Evolutionary conservation across 2,113 vertebrate species (phyloP), one percentile per base, ranked within the genome.

Genomic region (Trinectes maculatus): DNA sequence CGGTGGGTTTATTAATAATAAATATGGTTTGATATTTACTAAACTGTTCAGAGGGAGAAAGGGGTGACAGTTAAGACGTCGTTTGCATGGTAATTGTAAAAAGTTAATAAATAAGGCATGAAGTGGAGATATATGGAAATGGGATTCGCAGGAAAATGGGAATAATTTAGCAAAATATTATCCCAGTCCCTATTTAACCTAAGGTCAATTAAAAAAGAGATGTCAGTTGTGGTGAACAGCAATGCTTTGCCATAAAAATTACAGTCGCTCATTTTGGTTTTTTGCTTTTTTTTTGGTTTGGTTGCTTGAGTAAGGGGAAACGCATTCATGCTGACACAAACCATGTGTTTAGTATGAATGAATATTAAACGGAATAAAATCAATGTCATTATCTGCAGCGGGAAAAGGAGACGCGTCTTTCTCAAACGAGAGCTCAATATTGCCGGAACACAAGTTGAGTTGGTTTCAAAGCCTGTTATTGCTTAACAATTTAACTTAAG

Each of bases 101-200:
- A 74, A 81, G 74, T 61, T 89, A 56, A 90, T 92, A 91, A 92
- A 93, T 92, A 92, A 93, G 68, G 85, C 89, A 93, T 92, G 90
- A 91, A 87, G 78, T 42, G 47, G 80, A 85, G 84, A 89, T 91
- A 82, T 89, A 91, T 90, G 86, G 88, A 92, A 93, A 92, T 91
- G 85, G 11, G 71, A 86, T 90, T 91, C 88, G 53, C 48, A 42
- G 75, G 82, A 80, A 91, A 89, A 89, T 82, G 77, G 89, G 89
- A 93, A 91, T 91, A 91, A 91, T 90, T 90, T 91, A 91, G 91
- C 83, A 82, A 92, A 93, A 93, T 93, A 93, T 92, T 91, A 91
- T 92, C 88, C 83, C 83, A 72, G 85, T 87, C 84, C 68, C 81
- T 74, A 52, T 85, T 89, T 92, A 89, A 93, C 92, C 87, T 12